Conservation (phyloP, 2,888 invertebrate genomes). For the Drosophila colorata region DNA sequence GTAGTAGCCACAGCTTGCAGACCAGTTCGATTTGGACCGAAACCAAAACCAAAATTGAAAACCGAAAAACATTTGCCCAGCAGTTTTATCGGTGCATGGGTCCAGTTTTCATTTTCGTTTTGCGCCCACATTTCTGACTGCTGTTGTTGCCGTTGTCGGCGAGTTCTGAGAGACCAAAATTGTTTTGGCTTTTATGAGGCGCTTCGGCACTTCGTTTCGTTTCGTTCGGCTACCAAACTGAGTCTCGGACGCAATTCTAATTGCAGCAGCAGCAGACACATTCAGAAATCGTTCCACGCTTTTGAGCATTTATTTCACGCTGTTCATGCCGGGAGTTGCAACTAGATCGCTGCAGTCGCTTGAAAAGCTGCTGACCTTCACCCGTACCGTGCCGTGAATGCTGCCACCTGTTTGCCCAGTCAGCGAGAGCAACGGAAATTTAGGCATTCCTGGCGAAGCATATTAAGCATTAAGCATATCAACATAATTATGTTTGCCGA, state of each 20-base stretch:
- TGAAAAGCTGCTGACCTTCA: slow-evolving; percentile 77
- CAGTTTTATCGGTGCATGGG: slow-evolving; percentile 45
- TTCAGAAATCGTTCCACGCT: slow-evolving; percentile 12
- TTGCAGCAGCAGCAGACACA: slow-evolving; percentile 15
- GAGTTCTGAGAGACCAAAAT: slow-evolving; percentile 32
- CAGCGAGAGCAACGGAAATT: slow-evolving; percentile 27
- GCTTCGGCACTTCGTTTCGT: slow-evolving; percentile 15
- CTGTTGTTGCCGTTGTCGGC: slow-evolving; percentile 38
- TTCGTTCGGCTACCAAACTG: slow-evolving; percentile 27
- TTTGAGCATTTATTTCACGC: slow-evolving; percentile 1
- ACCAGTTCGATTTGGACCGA: slow-evolving; percentile 65
- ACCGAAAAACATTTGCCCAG: slow-evolving; percentile 50
- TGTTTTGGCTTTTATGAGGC: slow-evolving; percentile 13
- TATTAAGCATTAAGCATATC: slow-evolving; percentile 76
- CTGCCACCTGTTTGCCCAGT: slow-evolving; percentile 69
- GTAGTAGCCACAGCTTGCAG: slow-evolving; percentile 41
- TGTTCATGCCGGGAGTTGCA: slow-evolving; percentile 26
- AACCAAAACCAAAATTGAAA: slow-evolving; percentile 40
- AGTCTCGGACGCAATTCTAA: slow-evolving; percentile 23
- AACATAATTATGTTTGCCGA: slow-evolving; percentile 56
- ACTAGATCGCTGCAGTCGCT: slow-evolving; percentile 15
- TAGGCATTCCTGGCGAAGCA: slow-evolving; percentile 36
- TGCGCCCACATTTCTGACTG: slow-evolving; percentile 46
- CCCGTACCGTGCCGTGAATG: slow-evolving; percentile 26
- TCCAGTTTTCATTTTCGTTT: slow-evolving; percentile 74